A percentile compares a stretch with the other conserved stretches of the same genome.
Conservation (phyloP, 2,797 vertebrate genomes). For the Perodicticus potto region DNA sequence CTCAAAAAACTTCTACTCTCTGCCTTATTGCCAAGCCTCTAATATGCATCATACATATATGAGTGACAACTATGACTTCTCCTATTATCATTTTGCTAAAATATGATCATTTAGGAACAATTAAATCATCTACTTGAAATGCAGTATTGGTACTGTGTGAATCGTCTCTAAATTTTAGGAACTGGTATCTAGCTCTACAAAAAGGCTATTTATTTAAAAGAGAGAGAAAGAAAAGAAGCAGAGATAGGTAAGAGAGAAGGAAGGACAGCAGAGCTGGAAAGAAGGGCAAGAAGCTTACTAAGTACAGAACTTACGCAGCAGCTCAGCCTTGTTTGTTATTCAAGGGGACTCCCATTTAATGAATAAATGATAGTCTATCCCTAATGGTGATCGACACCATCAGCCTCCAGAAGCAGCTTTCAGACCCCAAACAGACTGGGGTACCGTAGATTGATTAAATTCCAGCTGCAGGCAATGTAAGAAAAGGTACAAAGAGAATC, state of each 20-base stretch:
- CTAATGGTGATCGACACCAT: background rate
- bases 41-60: background rate
- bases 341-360: constrained; percentile 26
- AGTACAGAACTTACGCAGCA: background rate
- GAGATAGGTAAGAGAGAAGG: background rate
- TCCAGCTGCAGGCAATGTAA: background rate
- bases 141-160: background rate
- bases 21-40: constrained; percentile 21
- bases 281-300: background rate
- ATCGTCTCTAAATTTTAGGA: constrained; percentile 59
- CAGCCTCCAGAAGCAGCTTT: background rate
- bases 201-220: constrained; percentile 32
- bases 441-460: background rate
- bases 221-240: background rate
- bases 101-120: constrained; percentile 58
- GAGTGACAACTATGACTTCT: constrained; percentile 31
- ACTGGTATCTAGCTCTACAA: background rate
- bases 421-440: background rate
- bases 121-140: constrained; percentile 38
- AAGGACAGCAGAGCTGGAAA: background rate
- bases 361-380: background rate
- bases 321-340: background rate
- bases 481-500: background rate
- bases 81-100: constrained; percentile 59
- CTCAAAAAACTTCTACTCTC: background rate